Base-by-base conservation (phyloP, 2,797 vertebrate genomes). In the Alauda arvensis region DNA sequence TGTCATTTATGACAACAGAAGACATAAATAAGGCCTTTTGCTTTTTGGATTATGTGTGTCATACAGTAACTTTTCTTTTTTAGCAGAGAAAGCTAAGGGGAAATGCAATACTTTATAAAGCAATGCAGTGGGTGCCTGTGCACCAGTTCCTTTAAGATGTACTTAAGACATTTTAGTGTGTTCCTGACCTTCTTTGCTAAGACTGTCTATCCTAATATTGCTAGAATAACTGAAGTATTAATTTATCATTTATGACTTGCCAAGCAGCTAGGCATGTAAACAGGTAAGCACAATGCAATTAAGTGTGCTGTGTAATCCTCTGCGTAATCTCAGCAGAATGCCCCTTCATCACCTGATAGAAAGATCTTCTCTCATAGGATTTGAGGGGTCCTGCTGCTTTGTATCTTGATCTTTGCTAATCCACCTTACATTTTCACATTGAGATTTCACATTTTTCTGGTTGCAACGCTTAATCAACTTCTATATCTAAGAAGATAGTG, bases 321-420 rank as follows among this genome's bases (percentile, higher is more conserved):
- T 71, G 0, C 51, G 37, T 91, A 85, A n/a, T 83, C 66, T 71
- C 74, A 77, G 55, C 74, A 93, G 62, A 75, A 77, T 77, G 68
- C 62, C 24, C 42, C 55, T 83, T 82, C 53, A 48, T 65, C 66
- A 85, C 59, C 78, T 88, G 42, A 34, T 34, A 63, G 68, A 85
- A 84, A 82, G 65, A 66, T 46, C 53, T 85, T 83, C 62, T 56
- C 28, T 56, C 33, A 18, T 18, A 39, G 55, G 56, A 78, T 89
- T 40, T 85, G 52, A 81, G 12, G 48, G 56, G 62, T 81, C 60
- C 52, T 70, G 66, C 49, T 84, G 39, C 51, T 65, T 86, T 90
- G 62, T 84, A 26, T 75, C 55, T 69, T 90, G 79, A 83, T 53
- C 33, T 92, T 94, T 79, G 31, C 72, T 82, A 75, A 82, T 86